A percentile compares a stretch with the other conserved stretches of the same genome.
phyloP scores from a whole-genome alignment of 2,888 invertebrate species.

The Epinotia ramella region DNA sequence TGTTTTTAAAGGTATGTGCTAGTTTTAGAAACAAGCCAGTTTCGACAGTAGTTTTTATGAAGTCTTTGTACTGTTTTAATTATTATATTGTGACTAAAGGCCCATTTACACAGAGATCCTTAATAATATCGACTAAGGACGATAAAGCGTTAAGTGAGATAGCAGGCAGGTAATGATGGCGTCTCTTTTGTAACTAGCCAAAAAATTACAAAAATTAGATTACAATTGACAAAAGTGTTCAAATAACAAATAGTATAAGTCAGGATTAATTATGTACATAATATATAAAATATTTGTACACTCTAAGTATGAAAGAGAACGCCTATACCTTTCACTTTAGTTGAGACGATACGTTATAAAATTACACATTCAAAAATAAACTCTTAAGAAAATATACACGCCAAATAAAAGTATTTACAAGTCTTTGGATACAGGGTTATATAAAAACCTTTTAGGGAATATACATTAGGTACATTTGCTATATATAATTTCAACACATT shows the following conservation, averaged over 20 bases:
- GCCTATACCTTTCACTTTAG: constrained; percentile 12
- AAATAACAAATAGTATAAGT: too few relatives aligned
- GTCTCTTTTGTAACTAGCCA: constrained; percentile 10
- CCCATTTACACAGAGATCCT: constrained; percentile 25
- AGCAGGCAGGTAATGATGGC: constrained; percentile 1
- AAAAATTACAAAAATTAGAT: not conserved
- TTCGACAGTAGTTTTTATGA: not conserved
- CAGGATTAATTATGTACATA: not conserved
- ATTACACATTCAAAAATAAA: constrained; percentile 12
- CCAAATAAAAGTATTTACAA: constrained; percentile 31
- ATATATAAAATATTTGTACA: not conserved
- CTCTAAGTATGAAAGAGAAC: constrained; percentile 14
- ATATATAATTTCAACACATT: too few relatives aligned
- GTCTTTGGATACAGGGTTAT: constrained; percentile 30
- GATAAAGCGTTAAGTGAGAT: constrained; percentile 27
- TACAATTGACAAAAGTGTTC: not conserved
- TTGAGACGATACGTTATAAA: constrained; percentile 1
- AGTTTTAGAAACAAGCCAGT: not conserved
- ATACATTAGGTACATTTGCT: not conserved
- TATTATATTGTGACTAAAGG: constrained; percentile 12
- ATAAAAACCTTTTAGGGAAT: constrained; percentile 3
- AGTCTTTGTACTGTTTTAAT: constrained; percentile 18
- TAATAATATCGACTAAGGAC: not conserved
- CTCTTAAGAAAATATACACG: constrained; percentile 10
- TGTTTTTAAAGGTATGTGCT: too few relatives aligned